Conservation (phyloP, 2,113 vertebrate genomes). For the Eonycteris spelaea region DNA sequence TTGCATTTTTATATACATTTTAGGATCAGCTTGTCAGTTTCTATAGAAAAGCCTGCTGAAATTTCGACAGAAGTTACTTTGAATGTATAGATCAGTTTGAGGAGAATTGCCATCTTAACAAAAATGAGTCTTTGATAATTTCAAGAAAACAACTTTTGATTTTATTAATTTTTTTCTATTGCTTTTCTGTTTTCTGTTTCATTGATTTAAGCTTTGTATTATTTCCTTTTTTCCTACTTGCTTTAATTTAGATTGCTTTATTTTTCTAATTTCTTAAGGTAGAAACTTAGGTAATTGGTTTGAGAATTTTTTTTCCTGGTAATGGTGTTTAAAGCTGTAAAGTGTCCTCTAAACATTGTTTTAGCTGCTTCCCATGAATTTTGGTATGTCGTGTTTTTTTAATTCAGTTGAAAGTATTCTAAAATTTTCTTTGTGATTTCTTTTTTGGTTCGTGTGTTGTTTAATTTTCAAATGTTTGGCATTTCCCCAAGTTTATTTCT, state of each 20-base stretch:
- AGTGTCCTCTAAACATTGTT: neutral
- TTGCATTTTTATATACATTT: neutral
- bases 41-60: neutral
- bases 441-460: neutral
- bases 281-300: neutral
- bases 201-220: neutral
- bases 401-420: neutral
- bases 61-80: neutral
- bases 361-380: neutral
- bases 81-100: neutral
- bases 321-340: neutral
- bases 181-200: neutral
- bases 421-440: neutral
- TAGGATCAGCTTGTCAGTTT: neutral
- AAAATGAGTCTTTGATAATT: neutral
- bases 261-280: neutral
- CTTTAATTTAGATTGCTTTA: neutral
- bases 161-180: neutral
- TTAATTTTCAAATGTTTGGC: slow-evolving; percentile 2
- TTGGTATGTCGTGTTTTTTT: neutral
- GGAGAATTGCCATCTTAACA: neutral
- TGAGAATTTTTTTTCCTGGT: neutral
- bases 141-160: neutral
- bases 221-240: neutral
- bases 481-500: neutral